Percentiles rank a stretch among this genome's conserved stretches.
Evolutionary conservation across 2,888 invertebrate genomes (phyloP).

Genomic region (Tanytarsus gracilentus): DNA sequence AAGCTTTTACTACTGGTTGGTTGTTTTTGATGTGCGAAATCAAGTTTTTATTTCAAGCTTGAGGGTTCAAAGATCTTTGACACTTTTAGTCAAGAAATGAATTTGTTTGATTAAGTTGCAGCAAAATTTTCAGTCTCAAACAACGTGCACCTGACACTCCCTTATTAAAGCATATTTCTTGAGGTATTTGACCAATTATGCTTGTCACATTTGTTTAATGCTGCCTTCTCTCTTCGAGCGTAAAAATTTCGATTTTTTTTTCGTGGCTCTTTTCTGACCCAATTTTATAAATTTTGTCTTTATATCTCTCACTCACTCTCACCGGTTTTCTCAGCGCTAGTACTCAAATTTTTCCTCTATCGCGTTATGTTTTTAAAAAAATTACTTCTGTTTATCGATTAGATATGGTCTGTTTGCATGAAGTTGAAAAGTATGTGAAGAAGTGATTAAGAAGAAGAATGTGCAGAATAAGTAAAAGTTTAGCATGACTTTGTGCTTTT

Average conservation of each 20-base stretch:
- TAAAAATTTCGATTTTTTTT: constrained; percentile 5
- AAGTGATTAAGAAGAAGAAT: not conserved
- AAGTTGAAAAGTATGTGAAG: not conserved
- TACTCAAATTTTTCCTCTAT: not conserved
- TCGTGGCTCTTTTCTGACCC: constrained; percentile 4
- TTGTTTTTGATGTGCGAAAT: too few relatives aligned
- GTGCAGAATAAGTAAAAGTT: not conserved
- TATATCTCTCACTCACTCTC: not conserved
- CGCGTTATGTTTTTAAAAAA: not conserved
- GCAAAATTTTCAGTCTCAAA: too few relatives aligned
- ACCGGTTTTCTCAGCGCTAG: not conserved
- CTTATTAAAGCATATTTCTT: too few relatives aligned
- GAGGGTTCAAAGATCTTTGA: too few relatives aligned
- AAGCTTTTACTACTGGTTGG: too few relatives aligned
- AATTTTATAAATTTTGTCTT: not conserved
- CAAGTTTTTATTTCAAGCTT: too few relatives aligned
- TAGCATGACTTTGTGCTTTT: too few relatives aligned
- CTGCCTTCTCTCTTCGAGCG: constrained; percentile 1
- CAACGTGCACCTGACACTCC: too few relatives aligned
- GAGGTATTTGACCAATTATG: constrained; percentile 17
- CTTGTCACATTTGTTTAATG: constrained; percentile 24
- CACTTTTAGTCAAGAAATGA: not conserved
- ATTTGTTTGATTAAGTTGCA: too few relatives aligned
- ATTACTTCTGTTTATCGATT: not conserved
- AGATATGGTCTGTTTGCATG: not conserved